These are phyloP conservation scores for Drosophila miranda DNA, from an alignment of 1,140 invertebrate genomes.

Conservation along the genomic window DNA sequence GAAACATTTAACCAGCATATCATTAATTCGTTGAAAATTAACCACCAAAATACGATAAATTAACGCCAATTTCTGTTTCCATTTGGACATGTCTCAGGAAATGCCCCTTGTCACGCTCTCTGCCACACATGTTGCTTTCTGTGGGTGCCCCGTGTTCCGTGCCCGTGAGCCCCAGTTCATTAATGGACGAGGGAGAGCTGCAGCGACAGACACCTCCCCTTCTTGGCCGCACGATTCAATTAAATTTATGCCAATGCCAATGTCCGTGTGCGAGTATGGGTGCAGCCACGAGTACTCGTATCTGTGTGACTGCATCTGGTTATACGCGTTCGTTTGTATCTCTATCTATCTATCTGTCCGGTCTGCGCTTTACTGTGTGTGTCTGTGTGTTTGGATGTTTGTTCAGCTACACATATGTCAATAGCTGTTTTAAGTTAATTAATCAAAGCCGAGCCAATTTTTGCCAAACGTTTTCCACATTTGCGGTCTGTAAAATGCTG, in stretches of 20 bases:
- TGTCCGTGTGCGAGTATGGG: slow-evolving; percentile 18
- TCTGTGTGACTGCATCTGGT: slow-evolving; percentile 9
- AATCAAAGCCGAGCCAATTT: slow-evolving; percentile 75
- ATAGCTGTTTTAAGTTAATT: slow-evolving; percentile 77
- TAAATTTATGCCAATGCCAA: slow-evolving; percentile 72
- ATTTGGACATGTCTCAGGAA: too few relatives aligned
- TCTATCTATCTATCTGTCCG: too few relatives aligned
- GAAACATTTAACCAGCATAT: too few relatives aligned
- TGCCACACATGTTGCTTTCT: too few relatives aligned
- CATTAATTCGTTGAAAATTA: too few relatives aligned
- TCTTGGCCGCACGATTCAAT: slow-evolving; percentile 57
- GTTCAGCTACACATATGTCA: slow-evolving; percentile 40
- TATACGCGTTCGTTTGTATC: too few relatives aligned
- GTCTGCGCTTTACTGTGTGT: not conserved
- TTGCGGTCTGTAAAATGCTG: slow-evolving; percentile 40
- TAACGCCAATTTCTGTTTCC: too few relatives aligned
- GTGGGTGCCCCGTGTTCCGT: too few relatives aligned
- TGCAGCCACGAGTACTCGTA: not conserved
- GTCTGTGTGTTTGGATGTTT: slow-evolving; percentile 9
- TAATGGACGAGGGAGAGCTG: slow-evolving; percentile 36
- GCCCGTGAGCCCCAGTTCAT: slow-evolving; percentile 35
- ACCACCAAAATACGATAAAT: too few relatives aligned
- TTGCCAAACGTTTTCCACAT: slow-evolving; percentile 43
- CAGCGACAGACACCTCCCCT: slow-evolving; percentile 12
- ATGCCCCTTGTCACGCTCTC: too few relatives aligned